These are phyloP conservation scores for Drosophila bipectinata DNA, from an alignment of 1,140 invertebrate species.

Conservation along the genomic window DNA sequence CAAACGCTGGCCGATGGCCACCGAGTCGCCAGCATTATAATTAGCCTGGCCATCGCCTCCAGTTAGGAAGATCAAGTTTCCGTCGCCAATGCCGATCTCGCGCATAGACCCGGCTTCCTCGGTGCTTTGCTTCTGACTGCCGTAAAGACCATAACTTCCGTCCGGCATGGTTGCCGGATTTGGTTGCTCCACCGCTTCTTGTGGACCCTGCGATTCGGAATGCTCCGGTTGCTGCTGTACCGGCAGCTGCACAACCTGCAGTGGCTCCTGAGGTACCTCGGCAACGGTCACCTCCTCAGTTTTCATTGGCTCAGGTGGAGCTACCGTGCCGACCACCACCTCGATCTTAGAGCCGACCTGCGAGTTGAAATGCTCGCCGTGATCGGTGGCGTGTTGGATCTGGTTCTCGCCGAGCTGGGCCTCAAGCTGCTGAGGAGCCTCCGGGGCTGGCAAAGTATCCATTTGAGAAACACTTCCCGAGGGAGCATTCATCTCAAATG, in stretches of 20 bases:
- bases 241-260: not conserved
- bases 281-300: not conserved
- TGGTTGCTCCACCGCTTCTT: not conserved
- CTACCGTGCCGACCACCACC: not conserved
- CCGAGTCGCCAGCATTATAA: constrained; percentile 14
- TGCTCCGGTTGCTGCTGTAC: not conserved
- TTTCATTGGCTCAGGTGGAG: not conserved
- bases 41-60: not conserved
- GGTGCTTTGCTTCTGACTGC: not conserved
- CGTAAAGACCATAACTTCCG: constrained; percentile 6
- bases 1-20: constrained; percentile 4
- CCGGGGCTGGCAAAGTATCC: not conserved
- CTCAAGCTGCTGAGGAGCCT: not conserved
- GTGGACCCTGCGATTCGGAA: not conserved
- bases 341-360: too few relatives aligned
- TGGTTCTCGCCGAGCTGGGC: not conserved
- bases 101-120: not conserved
- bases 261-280: not conserved
- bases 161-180: not conserved
- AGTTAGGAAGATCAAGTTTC: constrained; percentile 12
- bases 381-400: not conserved
- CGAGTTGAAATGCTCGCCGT: not conserved
- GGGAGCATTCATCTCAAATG: not conserved
- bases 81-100: constrained; percentile 20
- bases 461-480: not conserved